Evolutionary conservation across 2,113 vertebrate species (phyloP).

Genomic region (Lates calcarifer): DNA sequence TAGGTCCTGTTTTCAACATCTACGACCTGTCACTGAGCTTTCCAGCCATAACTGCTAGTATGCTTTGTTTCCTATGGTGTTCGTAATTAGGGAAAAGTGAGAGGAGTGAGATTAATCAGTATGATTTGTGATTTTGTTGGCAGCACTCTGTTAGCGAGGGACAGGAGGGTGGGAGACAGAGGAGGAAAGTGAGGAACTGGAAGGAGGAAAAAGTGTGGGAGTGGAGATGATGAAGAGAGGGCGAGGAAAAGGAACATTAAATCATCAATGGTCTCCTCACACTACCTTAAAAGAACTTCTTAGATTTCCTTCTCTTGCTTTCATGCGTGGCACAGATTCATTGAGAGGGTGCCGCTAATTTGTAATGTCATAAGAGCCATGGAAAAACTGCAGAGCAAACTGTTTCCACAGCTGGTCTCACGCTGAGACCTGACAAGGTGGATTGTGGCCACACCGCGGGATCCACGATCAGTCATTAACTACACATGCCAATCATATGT

Average conservation of each 20-base stretch:
- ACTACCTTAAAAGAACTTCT: not conserved
- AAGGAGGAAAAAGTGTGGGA: not conserved
- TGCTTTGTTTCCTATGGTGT: constrained; percentile 5
- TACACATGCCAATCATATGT: constrained; percentile 53
- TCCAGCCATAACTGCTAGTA: constrained; percentile 25
- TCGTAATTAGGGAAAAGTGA: constrained; percentile 7
- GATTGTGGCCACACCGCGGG: constrained; percentile 42
- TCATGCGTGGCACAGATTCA: constrained; percentile 46
- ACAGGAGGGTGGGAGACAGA: not conserved
- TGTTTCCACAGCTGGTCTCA: constrained; percentile 79
- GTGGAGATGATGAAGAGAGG: constrained; percentile 26
- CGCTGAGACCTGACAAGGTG: constrained; percentile 45
- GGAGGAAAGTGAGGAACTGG: not conserved
- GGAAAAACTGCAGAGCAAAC: constrained; percentile 45
- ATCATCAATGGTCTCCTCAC: not conserved
- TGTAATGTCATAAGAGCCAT: constrained; percentile 43
- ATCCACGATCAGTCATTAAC: constrained; percentile 49
- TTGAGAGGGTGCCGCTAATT: constrained; percentile 34
- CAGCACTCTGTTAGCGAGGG: constrained; percentile 35
- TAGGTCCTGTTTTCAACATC: constrained; percentile 12
- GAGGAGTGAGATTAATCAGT: constrained; percentile 36
- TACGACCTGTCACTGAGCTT: constrained; percentile 18
- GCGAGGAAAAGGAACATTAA: constrained; percentile 18
- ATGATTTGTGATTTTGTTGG: constrained; percentile 57
- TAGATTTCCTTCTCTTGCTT: constrained; percentile 35